Conservation (phyloP, 1,140 invertebrate genomes). For the Elysia chlorotica region DNA sequence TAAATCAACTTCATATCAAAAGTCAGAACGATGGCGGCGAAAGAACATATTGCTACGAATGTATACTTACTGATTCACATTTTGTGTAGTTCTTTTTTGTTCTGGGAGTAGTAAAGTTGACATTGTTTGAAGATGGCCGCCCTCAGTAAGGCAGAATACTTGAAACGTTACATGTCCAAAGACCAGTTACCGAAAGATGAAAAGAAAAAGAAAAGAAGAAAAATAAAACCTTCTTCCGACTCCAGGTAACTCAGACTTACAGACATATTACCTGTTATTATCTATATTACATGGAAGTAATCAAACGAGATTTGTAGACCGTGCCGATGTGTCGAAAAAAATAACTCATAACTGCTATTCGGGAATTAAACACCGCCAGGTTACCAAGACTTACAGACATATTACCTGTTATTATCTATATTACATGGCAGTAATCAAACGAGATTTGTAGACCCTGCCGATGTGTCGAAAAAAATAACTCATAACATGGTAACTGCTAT, state of each 20-base stretch:
- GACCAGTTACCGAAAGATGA: conserved; percentile 2
- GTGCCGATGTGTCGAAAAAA: too few species aligned
- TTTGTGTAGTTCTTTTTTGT: background rate
- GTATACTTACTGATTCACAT: background rate
- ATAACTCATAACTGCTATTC: too few species aligned
- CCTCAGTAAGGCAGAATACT: conserved; percentile 2
- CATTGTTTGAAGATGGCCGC: conserved; percentile 3
- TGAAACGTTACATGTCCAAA: conserved; percentile 17
- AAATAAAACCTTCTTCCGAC: background rate
- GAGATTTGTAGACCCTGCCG: too few species aligned
- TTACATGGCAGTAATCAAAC: too few species aligned
- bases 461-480: too few species aligned
- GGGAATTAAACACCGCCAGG: too few species aligned
- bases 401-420: background rate
- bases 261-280: background rate
- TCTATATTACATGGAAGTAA: too few species aligned
- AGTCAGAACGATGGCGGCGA: too few species aligned
- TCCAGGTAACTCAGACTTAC: background rate
- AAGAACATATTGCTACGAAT: background rate
- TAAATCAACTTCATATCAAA: background rate
- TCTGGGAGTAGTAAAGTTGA: background rate
- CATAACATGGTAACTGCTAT: too few species aligned
- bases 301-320: too few species aligned
- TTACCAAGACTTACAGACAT: background rate
- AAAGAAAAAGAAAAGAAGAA: conserved; percentile 11